Evolutionary conservation across 2,888 invertebrate species (phyloP).

Genomic region (Dascillus cervinus): DNA sequence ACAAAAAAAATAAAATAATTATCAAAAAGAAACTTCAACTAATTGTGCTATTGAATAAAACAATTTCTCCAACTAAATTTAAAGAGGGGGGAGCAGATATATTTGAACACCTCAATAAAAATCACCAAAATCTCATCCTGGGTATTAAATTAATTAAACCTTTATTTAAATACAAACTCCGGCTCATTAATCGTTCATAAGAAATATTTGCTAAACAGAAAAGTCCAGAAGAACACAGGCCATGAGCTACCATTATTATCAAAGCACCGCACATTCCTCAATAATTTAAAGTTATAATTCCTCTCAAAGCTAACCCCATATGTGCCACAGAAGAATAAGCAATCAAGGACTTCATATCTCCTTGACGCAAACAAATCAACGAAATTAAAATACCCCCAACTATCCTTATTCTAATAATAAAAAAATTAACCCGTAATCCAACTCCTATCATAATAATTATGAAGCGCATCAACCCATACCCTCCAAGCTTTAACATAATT

Average conservation of each 20-base stretch:
- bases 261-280: constrained; percentile 48
- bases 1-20: constrained; percentile 49
- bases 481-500: constrained; percentile 64
- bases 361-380: constrained; percentile 59
- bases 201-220: constrained; percentile 59
- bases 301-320: constrained; percentile 56
- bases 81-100: constrained; percentile 60
- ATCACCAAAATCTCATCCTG: constrained; percentile 54
- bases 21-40: constrained; percentile 46
- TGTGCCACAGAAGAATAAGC: constrained; percentile 69
- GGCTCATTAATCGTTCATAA: constrained; percentile 54
- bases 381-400: constrained; percentile 53
- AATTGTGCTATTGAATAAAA: constrained; percentile 53
- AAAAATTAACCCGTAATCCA: constrained; percentile 45
- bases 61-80: constrained; percentile 60
- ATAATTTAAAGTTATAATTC: constrained; percentile 50
- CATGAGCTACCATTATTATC: constrained; percentile 58
- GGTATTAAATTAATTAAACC: constrained; percentile 50
- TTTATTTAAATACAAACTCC: constrained; percentile 55
- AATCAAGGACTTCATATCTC: constrained; percentile 64
- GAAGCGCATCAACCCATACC: constrained; percentile 58
- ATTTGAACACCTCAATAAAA: constrained; percentile 56
- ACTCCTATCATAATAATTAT: constrained; percentile 44
- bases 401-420: constrained; percentile 50
- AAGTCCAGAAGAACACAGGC: constrained; percentile 56